These are phyloP conservation scores for Falcaria lacertinaria DNA, from an alignment of 2,888 invertebrate genomes.

Conservation along the genomic window DNA sequence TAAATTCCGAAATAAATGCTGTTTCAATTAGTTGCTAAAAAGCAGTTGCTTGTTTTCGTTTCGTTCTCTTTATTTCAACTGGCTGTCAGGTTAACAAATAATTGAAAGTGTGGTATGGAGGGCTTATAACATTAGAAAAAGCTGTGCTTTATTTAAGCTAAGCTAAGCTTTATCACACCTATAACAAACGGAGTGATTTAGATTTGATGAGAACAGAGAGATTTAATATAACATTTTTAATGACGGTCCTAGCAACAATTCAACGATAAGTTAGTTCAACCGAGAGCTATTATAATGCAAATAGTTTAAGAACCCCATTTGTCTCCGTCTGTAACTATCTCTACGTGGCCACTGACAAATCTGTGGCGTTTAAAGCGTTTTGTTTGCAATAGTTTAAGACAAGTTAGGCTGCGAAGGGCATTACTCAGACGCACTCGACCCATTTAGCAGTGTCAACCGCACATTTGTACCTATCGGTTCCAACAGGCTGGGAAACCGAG, in stretches of 20 bases:
- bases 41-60: too few species aligned
- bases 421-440: conserved; percentile 61
- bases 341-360: conserved; percentile 55
- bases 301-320: conserved; percentile 50
- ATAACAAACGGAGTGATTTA: too few species aligned
- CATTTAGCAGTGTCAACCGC: conserved; percentile 76
- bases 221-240: neutral
- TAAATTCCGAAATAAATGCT: too few species aligned
- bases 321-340: conserved; percentile 42
- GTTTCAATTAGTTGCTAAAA: too few species aligned
- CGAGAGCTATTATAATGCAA: conserved; percentile 22
- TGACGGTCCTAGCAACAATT: neutral
- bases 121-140: too few species aligned
- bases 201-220: too few species aligned
- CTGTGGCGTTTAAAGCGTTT: conserved; percentile 53
- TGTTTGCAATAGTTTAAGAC: conserved; percentile 69
- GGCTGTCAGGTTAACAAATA: too few species aligned
- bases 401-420: conserved; percentile 56
- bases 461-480: conserved; percentile 62
- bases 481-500: conserved; percentile 18
- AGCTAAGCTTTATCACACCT: too few species aligned
- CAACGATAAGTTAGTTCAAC: neutral
- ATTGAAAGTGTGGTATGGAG: too few species aligned
- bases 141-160: too few species aligned
- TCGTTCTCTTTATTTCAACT: too few species aligned